Conservation (phyloP, 2,888 invertebrate genomes). For the Harpalus rubripes region DNA sequence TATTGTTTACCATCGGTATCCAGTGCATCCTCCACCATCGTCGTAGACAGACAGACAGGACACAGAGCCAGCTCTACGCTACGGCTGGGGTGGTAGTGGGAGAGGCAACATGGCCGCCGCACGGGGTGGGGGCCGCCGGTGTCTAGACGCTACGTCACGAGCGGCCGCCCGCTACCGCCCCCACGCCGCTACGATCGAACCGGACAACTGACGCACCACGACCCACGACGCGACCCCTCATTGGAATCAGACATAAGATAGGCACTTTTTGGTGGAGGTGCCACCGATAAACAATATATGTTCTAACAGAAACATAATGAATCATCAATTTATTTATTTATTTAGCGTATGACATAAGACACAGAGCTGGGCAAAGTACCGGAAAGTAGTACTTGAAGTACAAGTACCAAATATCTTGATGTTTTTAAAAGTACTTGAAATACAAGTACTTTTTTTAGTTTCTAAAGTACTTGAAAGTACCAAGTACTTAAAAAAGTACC, state of each 20-base stretch:
- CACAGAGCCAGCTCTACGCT: neutral
- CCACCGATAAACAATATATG: neutral
- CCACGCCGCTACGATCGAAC: constrained; percentile 37
- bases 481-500: no score
- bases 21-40: neutral
- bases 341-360: no score
- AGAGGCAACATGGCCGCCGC: constrained; percentile 43
- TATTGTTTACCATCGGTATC: no score
- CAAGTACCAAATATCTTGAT: no score
- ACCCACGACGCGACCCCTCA: neutral
- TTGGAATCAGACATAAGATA: no score
- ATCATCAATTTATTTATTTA: no score
- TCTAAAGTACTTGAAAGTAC: no score
- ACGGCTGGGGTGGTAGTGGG: neutral
- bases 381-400: no score
- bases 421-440: no score
- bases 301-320: no score
- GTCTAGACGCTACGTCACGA: constrained; percentile 73
- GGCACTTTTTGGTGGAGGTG: neutral
- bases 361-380: no score
- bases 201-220: constrained; percentile 25
- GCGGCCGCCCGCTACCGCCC: constrained; percentile 49
- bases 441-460: no score
- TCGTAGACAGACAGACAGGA: constrained; percentile 8
- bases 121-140: constrained; percentile 70